phyloP scores from a whole-genome alignment of 2,797 vertebrate species.

The Liasis olivaceus region DNA sequence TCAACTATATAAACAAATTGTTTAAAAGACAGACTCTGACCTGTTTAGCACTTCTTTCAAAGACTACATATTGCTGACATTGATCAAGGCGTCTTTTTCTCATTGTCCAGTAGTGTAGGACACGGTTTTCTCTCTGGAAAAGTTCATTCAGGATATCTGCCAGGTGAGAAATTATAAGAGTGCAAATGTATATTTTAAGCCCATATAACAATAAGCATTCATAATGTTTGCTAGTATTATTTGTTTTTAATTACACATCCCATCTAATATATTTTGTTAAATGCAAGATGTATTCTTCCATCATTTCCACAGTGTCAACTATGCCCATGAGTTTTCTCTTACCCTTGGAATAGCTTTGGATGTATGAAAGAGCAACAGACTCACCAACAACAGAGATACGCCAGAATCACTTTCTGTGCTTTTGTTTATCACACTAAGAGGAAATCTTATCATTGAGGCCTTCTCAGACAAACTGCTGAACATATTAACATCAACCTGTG shows the following conservation, averaged over 20 bases:
- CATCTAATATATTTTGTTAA: background rate
- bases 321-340: background rate
- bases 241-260: background rate
- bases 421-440: background rate
- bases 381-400: background rate
- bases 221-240: background rate
- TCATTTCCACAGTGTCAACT: background rate
- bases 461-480: background rate
- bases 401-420: background rate
- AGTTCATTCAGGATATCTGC: conserved; percentile 96
- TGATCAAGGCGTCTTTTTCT: conserved; percentile 94
- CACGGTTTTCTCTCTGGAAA: conserved; percentile 96
- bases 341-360: background rate
- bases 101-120: conserved; percentile 98
- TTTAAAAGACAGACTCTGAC: conserved; percentile 67
- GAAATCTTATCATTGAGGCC: background rate
- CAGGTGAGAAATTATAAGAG: conserved; percentile 4
- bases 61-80: conserved; percentile 96
- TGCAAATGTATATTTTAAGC: background rate
- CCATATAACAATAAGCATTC: background rate
- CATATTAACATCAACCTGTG: background rate
- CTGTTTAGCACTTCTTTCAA: conserved; percentile 97
- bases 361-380: too few relatives aligned
- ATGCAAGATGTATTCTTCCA: background rate
- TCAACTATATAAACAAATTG: background rate